Conservation (phyloP, 2,113 vertebrate genomes). For the Cyrtonyx montezumae region DNA sequence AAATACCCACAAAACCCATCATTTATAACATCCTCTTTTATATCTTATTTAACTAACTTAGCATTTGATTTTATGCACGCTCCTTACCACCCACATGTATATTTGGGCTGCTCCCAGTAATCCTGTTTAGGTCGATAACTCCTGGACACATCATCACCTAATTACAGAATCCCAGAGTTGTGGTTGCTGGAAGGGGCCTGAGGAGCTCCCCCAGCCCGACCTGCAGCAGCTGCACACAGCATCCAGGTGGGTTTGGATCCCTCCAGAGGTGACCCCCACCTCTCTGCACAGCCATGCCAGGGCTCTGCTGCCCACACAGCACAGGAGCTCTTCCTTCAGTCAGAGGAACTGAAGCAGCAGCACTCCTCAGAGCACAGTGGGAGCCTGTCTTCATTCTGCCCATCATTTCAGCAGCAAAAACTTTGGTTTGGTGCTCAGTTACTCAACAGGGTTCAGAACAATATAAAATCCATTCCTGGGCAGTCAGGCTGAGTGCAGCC, state of each 20-base stretch:
- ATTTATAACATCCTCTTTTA: not conserved
- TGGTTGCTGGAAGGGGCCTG: too few species aligned
- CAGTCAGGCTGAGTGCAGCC: not conserved
- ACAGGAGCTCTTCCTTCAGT: too few species aligned
- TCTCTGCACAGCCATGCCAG: too few species aligned
- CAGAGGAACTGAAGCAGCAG: too few species aligned
- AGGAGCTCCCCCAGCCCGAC: too few species aligned
- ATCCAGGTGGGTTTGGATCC: too few species aligned
- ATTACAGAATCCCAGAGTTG: too few species aligned
- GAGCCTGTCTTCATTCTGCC: not conserved
- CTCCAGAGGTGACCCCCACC: too few species aligned
- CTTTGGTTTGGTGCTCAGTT: not conserved
- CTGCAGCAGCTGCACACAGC: too few species aligned
- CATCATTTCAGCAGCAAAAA: not conserved
- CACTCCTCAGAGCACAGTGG: too few species aligned
- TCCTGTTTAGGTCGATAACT: rapidly evolving
- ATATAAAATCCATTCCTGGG: rapidly evolving
- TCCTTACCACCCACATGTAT: not conserved
- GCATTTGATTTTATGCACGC: not conserved
- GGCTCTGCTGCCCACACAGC: not conserved
- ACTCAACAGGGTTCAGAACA: rapidly evolving
- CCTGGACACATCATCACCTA: not conserved
- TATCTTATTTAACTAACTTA: not conserved
- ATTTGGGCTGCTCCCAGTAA: not conserved
- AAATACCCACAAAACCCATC: not conserved